phyloP scores from a whole-genome alignment of 2,113 vertebrate species.

The Chinchilla lanigera region DNA sequence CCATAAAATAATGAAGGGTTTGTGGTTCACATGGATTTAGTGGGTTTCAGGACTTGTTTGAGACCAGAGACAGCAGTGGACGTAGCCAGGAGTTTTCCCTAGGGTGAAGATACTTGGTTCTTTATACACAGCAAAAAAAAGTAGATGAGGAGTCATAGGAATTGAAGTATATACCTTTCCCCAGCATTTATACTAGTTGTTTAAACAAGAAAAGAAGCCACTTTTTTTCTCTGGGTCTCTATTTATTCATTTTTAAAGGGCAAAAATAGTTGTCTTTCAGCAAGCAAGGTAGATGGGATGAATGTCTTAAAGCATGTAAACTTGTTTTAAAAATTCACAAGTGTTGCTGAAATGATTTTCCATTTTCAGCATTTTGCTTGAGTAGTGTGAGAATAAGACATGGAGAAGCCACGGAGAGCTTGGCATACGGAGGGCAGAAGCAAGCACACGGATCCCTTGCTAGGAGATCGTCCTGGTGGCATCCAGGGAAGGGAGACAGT shows the following conservation, averaged over 20 bases:
- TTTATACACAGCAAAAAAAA: background rate
- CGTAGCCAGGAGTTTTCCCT: background rate
- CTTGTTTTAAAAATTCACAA: background rate
- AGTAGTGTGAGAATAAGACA: background rate
- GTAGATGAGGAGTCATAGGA: background rate
- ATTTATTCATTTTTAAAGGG: constrained; percentile 9
- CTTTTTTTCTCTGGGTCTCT: background rate
- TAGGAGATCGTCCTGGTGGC: background rate
- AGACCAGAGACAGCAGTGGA: background rate
- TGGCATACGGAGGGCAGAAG: background rate
- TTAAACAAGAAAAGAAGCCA: background rate
- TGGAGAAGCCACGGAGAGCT: background rate
- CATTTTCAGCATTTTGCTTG: background rate
- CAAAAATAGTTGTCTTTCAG: constrained; percentile 10
- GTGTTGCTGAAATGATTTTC: background rate
- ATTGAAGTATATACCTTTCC: background rate
- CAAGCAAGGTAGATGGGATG: background rate
- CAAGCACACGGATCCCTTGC: background rate
- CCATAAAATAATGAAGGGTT: background rate
- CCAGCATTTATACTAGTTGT: background rate
- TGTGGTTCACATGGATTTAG: background rate
- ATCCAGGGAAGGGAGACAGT: background rate
- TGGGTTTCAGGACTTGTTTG: constrained; percentile 1
- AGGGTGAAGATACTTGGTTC: background rate
- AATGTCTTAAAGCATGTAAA: background rate